A percentile compares a stretch with the other conserved stretches of the same genome.
Evolutionary conservation across 2,113 vertebrate species (phyloP).

Genomic region (Myiagra hebetior): DNA sequence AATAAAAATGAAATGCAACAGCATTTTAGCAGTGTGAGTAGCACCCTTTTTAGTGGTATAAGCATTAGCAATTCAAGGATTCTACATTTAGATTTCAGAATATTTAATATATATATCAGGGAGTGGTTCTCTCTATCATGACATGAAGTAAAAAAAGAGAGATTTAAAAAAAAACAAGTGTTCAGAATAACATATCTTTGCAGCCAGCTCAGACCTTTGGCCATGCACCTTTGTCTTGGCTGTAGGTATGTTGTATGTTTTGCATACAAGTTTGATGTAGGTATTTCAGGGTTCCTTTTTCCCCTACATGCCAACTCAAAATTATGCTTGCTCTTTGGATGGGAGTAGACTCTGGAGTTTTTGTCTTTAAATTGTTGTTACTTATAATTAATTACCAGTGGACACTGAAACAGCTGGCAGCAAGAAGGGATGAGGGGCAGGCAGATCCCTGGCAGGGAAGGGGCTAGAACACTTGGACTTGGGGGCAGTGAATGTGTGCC

Average conservation of each 20-base stretch:
- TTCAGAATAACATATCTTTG: not conserved
- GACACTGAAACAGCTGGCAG: not conserved
- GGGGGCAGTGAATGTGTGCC: not conserved
- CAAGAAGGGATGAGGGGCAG: not conserved
- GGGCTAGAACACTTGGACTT: not conserved
- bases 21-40: not conserved
- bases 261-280: not conserved
- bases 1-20: not conserved
- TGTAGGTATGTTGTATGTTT: not conserved
- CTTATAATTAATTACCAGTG: not conserved
- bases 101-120: not conserved
- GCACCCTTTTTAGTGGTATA: not conserved
- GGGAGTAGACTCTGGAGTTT: not conserved
- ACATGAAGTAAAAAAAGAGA: not conserved
- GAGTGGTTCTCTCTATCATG: not conserved
- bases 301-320: not conserved
- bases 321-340: not conserved
- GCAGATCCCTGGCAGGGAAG: not conserved
- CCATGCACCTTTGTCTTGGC: accelerated
- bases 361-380: not conserved
- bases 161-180: not conserved
- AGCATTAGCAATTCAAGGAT: not conserved
- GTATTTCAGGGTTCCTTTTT: not conserved
- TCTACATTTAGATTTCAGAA: not conserved
- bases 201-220: not conserved